Evolutionary conservation across 1,140 invertebrate species (phyloP).

Genomic region (Zaprionus camerounensis): DNA sequence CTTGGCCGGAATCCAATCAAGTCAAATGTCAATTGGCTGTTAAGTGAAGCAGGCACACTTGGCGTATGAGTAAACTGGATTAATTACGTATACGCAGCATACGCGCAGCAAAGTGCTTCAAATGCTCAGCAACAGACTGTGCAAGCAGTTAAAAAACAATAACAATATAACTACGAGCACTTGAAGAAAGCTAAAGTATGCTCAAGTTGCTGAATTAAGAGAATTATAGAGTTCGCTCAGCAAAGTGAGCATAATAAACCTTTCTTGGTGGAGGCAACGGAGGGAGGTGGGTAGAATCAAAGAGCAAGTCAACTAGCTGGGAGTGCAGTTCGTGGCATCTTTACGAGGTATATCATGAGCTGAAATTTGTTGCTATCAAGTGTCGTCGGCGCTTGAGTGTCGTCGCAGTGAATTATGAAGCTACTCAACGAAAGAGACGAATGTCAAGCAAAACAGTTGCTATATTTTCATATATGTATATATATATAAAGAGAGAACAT

Average conservation of each 20-base stretch:
- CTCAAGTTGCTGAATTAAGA: not conserved
- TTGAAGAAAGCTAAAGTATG: constrained; percentile 18
- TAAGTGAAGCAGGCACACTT: constrained; percentile 18
- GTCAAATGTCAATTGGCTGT: constrained; percentile 43
- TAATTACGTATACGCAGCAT: constrained; percentile 67
- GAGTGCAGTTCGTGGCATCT: constrained; percentile 33
- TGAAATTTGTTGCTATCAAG: constrained; percentile 54
- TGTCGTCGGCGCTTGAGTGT: constrained; percentile 55
- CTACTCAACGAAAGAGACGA: not conserved
- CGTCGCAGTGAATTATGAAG: constrained; percentile 12
- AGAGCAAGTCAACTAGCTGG: not conserved
- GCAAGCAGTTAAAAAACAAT: constrained; percentile 11
- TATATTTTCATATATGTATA: not conserved
- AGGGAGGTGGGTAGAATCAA: not conserved
- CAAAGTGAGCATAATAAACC: not conserved
- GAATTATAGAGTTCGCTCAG: constrained; percentile 1
- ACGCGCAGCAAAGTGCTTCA: constrained; percentile 3
- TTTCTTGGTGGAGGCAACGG: not conserved
- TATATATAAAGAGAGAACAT: not conserved
- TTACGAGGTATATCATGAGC: constrained; percentile 17
- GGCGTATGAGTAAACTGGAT: constrained; percentile 62
- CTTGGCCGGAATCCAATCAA: constrained; percentile 37
- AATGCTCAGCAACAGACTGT: not conserved
- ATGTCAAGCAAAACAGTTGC: constrained; percentile 19
- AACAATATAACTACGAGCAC: not conserved